A percentile compares a stretch with the other conserved stretches of the same genome.
Conservation (phyloP, 2,113 vertebrate species). For the Antechinus stuartii region DNA sequence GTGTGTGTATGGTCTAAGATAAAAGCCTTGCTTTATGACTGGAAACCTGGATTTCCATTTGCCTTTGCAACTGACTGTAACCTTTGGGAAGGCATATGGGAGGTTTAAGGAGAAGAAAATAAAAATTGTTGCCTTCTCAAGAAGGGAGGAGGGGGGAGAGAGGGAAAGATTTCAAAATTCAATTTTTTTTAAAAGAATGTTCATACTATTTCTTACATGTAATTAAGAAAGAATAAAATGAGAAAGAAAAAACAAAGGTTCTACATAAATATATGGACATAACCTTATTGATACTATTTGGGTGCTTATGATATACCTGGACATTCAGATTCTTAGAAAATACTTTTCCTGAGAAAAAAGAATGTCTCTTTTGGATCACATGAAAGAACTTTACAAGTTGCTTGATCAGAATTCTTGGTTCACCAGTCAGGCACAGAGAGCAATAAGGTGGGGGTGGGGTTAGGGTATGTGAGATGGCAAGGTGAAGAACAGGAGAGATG, state of each 20-base stretch:
- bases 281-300: background rate
- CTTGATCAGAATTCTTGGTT: background rate
- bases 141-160: too few species aligned
- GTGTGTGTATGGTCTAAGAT: slow-evolving; percentile 25
- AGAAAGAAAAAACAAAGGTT: background rate
- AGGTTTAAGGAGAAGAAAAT: background rate
- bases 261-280: background rate
- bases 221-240: background rate
- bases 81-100: slow-evolving; percentile 5
- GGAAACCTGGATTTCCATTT: background rate
- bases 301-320: background rate
- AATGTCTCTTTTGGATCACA: background rate
- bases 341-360: background rate
- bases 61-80: background rate
- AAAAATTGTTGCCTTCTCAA: background rate
- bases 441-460: background rate
- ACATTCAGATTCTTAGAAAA: background rate
- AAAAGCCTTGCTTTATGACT: background rate
- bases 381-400: background rate
- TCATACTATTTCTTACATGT: background rate
- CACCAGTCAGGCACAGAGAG: background rate
- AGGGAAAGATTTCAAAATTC: background rate
- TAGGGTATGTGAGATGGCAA: too few species aligned
- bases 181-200: background rate
- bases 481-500: background rate